Percentiles rank a stretch among this genome's conserved stretches.
phyloP scores from a whole-genome alignment of 2,113 vertebrate species.

The western clawed frog (Xenopus tropicalis) region UCB_Xtro_10.0 CM004446.2:125181501-125182000 shows the following conservation, averaged over 20 bases:
- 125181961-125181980: constrained; percentile 58
- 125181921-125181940: constrained; percentile 84
- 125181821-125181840: constrained; percentile 34
- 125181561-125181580: constrained; percentile 90
- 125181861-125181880: constrained; percentile 30
- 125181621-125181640: constrained; percentile 91
- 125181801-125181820: constrained; percentile 49
- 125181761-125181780: constrained; percentile 43
- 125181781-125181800: constrained; percentile 56
- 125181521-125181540: constrained; percentile 90
- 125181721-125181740: constrained; percentile 47
- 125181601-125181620: constrained; percentile 90
- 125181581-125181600: constrained; percentile 90
- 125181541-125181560: constrained; percentile 90
- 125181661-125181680: constrained; percentile 61
- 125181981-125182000: constrained; percentile 72
- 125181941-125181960: constrained; percentile 73
- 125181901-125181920: constrained; percentile 57
- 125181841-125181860: not conserved
- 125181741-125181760: constrained; percentile 54
- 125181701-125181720: constrained; percentile 50
- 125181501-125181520: constrained; percentile 93
- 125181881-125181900: rapidly evolving
- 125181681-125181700: constrained; percentile 51
- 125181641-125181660: constrained; percentile 84